These are phyloP conservation scores for Eristalis tenax DNA, from an alignment of 2,888 invertebrate species.

Conservation along the genomic window DNA sequence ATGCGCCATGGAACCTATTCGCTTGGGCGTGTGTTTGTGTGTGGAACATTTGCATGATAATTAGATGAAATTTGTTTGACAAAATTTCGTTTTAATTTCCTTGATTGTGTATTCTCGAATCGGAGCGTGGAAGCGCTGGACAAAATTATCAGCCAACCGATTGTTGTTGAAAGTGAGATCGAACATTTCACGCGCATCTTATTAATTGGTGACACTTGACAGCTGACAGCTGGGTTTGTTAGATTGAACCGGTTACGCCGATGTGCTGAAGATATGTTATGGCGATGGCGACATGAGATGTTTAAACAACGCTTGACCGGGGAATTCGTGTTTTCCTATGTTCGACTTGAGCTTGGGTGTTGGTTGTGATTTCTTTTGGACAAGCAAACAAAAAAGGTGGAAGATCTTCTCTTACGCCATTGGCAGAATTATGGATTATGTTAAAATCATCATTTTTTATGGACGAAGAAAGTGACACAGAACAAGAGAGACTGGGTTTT, in stretches of 20 bases:
- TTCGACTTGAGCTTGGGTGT: not conserved
- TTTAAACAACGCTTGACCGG: not conserved
- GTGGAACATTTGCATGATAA: slow-evolving; percentile 67
- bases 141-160: slow-evolving; percentile 25
- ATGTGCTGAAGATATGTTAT: not conserved
- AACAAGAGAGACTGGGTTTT: too few species aligned
- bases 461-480: too few species aligned
- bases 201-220: slow-evolving; percentile 12
- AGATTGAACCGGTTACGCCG: not conserved
- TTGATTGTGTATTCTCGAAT: slow-evolving; percentile 19
- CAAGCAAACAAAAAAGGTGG: not conserved
- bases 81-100: slow-evolving; percentile 53
- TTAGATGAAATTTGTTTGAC: slow-evolving; percentile 66
- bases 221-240: not conserved
- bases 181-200: slow-evolving; percentile 23
- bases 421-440: not conserved
- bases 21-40: not conserved
- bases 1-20: slow-evolving; percentile 11
- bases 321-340: not conserved
- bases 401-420: not conserved
- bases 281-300: not conserved
- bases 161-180: slow-evolving; percentile 43
- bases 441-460: too few species aligned
- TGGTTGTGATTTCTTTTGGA: not conserved
- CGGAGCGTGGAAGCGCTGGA: slow-evolving; percentile 30